Evolutionary conservation across 2,797 vertebrate genomes (phyloP), one percentile per base, ranked within the genome.

Genomic region (Pipistrellus pygmaeus): DNA sequence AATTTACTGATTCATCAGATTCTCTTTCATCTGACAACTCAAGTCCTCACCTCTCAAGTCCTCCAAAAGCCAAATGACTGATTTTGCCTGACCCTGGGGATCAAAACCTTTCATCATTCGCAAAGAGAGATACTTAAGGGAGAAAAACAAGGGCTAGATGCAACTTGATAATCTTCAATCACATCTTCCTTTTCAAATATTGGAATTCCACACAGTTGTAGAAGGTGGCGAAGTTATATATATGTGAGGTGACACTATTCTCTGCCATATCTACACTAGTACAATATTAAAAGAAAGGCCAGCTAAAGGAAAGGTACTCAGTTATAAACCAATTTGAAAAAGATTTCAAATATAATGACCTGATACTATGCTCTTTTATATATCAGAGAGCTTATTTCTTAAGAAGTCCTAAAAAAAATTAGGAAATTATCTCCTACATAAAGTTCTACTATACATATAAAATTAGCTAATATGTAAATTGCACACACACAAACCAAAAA

Each of bases 271-370:
- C 25, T 30, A 68, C 1, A 82, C 11, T 14, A 35, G 53, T 48
- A 72, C 1, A 71, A 30, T 14, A 76, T 23, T 84, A 83, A 72
- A 72, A 76, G 15, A 35, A 84, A 92, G 41, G 4, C 32, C 8
- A 14, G 55, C 20, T 27, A 57, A 88, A 8, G 66, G 3, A 53
- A 89, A n/a, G n/a, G 20, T 30, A 93, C 0, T 66, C 72, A 80
- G n/a, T 46, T 73, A 95, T 73, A 48, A 78, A 93, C 17, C 81
- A 92, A 85, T n/a, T 44, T 88, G 32, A 57, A 89, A 95, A 90
- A 71, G 55, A 27, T 77, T 80, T 81, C 62, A 87, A 82, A 87
- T 81, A 80, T 32, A 89, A 69, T 21, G n/a, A 84, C 23, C 32
- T 82, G 27, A 81, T 23, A 78, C 32, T 51, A 75, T 69, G 20